phyloP scores from a whole-genome alignment of 1,140 invertebrate genomes.

The Euglossa dilemma region DNA sequence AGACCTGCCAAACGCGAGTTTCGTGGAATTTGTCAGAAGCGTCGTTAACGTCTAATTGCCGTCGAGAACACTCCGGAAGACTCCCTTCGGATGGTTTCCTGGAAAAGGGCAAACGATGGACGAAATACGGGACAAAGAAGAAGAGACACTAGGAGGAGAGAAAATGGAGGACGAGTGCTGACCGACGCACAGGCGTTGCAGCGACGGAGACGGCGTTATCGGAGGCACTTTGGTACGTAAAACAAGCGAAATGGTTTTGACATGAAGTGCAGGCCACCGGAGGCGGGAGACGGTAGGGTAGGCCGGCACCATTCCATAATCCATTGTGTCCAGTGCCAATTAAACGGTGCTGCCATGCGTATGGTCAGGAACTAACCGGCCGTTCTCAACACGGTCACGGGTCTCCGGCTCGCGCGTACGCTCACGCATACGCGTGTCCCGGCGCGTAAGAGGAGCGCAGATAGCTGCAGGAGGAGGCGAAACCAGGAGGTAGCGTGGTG shows the following conservation, averaged over 20 bases:
- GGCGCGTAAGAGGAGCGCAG: slow-evolving; percentile 50
- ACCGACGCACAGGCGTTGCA: no score
- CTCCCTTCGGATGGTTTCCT: neutral
- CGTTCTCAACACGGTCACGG: slow-evolving; percentile 79
- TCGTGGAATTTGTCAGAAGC: no score
- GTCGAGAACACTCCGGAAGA: neutral
- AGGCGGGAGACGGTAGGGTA: slow-evolving; percentile 18
- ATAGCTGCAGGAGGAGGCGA: slow-evolving; percentile 38
- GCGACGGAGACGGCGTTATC: neutral
- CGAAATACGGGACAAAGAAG: neutral
- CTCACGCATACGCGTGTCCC: slow-evolving; percentile 51
- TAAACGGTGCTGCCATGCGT: slow-evolving; percentile 82
- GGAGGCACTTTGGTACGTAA: slow-evolving; percentile 62
- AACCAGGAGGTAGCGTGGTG: slow-evolving; percentile 36
- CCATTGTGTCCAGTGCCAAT: slow-evolving; percentile 83
- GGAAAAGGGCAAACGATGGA: neutral
- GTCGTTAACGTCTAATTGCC: no score
- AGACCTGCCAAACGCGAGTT: no score
- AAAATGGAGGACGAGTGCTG: no score
- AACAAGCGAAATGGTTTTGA: slow-evolving; percentile 81
- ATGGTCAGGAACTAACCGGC: slow-evolving; percentile 81
- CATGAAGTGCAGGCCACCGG: slow-evolving; percentile 72
- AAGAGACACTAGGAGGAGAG: neutral
- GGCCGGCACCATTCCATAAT: slow-evolving; percentile 77
- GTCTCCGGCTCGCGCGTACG: slow-evolving; percentile 57